These are phyloP conservation scores for Oreonectes daqikongensis DNA, from an alignment of 2,797 vertebrate genomes.

Conservation along the genomic window DNA sequence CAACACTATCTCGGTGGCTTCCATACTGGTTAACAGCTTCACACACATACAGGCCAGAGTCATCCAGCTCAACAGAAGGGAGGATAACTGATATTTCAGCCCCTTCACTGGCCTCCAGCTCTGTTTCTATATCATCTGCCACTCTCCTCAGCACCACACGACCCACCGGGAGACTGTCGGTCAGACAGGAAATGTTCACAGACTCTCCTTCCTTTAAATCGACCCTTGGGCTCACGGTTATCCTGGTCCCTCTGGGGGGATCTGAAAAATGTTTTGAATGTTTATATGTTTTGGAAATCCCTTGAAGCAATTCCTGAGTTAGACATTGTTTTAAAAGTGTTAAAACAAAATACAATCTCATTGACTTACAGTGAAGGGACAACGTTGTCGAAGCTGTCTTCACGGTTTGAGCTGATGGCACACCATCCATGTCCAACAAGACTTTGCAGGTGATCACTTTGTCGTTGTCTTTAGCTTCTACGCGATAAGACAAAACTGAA, in stretches of 20 bases:
- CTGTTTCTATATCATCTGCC: conserved; percentile 45
- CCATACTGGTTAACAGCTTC: conserved; percentile 78
- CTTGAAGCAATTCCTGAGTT: no score
- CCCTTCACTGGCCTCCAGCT: conserved; percentile 62
- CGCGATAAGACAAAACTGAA: conserved; percentile 59
- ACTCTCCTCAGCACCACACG: conserved; percentile 74
- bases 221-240: conserved; percentile 70
- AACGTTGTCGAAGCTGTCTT: conserved; percentile 65
- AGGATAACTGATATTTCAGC: conserved; percentile 73
- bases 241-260: conserved; percentile 64
- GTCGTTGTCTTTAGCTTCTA: conserved; percentile 64
- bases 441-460: conserved; percentile 77
- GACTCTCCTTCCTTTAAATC: conserved; percentile 78
- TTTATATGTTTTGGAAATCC: no score
- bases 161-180: conserved; percentile 75
- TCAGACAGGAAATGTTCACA: conserved; percentile 77
- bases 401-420: conserved; percentile 57
- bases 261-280: conserved; percentile 57
- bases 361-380: conserved; percentile 80
- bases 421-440: conserved; percentile 61
- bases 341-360: not conserved
- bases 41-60: conserved; percentile 82
- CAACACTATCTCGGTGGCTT: conserved; percentile 62
- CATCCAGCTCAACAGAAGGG: conserved; percentile 62
- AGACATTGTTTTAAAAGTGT: no score